Conservation (phyloP, 2,797 vertebrate genomes). For the Loris lydekkerianus region DNA sequence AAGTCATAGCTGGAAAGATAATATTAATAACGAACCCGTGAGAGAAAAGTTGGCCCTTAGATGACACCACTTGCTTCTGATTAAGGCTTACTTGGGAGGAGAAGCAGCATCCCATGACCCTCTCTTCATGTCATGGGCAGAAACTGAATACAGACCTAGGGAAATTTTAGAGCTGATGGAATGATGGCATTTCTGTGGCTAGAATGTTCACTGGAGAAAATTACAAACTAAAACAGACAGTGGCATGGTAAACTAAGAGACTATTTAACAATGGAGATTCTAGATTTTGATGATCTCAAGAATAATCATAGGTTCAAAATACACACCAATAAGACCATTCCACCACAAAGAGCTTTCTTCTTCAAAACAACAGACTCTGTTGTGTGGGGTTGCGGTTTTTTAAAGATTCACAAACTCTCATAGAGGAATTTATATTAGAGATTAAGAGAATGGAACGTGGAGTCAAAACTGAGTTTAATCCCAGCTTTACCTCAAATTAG, state of each 20-base stretch:
- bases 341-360: not conserved
- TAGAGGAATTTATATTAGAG: slow-evolving; percentile 3
- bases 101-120: not conserved
- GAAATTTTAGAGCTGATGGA: not conserved
- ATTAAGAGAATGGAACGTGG: not conserved
- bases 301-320: slow-evolving; percentile 16
- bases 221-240: not conserved
- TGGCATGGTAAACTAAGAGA: slow-evolving; percentile 12
- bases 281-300: slow-evolving; percentile 49
- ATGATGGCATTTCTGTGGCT: not conserved
- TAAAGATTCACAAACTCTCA: not conserved
- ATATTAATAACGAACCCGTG: not conserved
- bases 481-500: not conserved
- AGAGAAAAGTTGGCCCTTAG: not conserved
- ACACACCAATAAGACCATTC: not conserved
- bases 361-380: slow-evolving; percentile 33
- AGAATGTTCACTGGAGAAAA: slow-evolving; percentile 17
- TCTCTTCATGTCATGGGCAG: not conserved
- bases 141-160: not conserved
- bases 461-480: slow-evolving; percentile 50
- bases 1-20: not conserved
- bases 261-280: slow-evolving; percentile 48
- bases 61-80: not conserved
- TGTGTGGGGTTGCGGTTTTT: not conserved
- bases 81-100: not conserved